Conservation (phyloP, 2,888 invertebrate genomes). For the Galerucella pusilla region DNA sequence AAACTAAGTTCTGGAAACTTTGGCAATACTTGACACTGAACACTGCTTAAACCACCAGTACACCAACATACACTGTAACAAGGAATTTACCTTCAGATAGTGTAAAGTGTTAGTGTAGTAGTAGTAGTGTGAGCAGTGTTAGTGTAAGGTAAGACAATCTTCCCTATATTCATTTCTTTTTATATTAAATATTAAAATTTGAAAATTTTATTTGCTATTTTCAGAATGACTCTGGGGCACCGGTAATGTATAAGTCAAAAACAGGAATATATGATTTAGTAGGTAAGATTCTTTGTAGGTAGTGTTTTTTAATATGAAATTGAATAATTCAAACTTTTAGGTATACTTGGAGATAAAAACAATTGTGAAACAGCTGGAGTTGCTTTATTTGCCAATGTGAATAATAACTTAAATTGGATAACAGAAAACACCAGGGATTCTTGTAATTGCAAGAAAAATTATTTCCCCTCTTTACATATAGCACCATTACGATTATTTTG, state of each 20-base stretch:
- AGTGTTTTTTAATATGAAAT: no score
- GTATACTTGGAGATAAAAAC: conserved; percentile 68
- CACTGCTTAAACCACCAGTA: no score
- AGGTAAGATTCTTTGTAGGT: conserved; percentile 61
- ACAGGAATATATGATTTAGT: conserved; percentile 68
- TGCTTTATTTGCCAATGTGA: conserved; percentile 67
- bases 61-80: no score
- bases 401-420: conserved; percentile 70
- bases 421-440: conserved; percentile 68
- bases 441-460: conserved; percentile 66
- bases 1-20: no score
- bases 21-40: no score
- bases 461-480: background rate
- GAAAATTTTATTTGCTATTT: conserved; percentile 42
- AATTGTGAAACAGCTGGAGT: conserved; percentile 64
- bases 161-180: no score
- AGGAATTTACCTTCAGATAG: no score
- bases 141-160: no score
- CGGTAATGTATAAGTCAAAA: conserved; percentile 68
- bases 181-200: no score
- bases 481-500: conserved; percentile 2
- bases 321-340: conserved; percentile 54
- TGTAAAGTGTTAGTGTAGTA: no score
- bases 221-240: conserved; percentile 69
- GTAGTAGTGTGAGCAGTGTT: no score